These are phyloP conservation scores for Teleogryllus oceanicus DNA, from an alignment of 2,888 invertebrate species.

Conservation along the genomic window DNA sequence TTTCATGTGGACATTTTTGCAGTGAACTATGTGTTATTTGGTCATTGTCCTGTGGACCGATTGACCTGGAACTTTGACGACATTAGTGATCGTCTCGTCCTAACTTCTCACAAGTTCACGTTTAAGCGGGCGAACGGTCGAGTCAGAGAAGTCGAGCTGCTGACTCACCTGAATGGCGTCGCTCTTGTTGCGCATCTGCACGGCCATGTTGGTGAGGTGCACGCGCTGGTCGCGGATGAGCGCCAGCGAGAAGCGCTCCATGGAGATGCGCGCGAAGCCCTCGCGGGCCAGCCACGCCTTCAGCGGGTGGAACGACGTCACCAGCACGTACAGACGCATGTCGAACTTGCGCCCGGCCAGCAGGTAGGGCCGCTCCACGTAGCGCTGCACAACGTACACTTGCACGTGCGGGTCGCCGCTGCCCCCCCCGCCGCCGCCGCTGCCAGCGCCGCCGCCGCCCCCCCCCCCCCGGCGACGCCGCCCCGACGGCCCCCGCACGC, in stretches of 20 bases:
- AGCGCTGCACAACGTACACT: constrained; percentile 56
- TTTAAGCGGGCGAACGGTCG: too few relatives aligned
- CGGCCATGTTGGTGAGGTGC: constrained; percentile 57
- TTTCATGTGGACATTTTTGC: too few relatives aligned
- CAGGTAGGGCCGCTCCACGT: constrained; percentile 58
- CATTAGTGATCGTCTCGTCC: too few relatives aligned
- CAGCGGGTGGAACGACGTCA: constrained; percentile 51
- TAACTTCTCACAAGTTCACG: too few relatives aligned
- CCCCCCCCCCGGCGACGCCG: neutral
- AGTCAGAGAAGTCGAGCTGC: too few relatives aligned
- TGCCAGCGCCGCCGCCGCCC: neutral
- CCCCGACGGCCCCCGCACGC: neutral
- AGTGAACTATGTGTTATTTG: too few relatives aligned
- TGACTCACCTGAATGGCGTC: neutral
- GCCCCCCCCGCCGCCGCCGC: constrained; percentile 21
- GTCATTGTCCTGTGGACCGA: too few relatives aligned
- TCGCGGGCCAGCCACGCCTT: constrained; percentile 58
- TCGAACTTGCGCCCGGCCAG: constrained; percentile 61
- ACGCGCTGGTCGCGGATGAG: constrained; percentile 56
- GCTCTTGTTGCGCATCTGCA: constrained; percentile 47
- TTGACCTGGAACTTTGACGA: too few relatives aligned
- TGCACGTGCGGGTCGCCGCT: neutral
- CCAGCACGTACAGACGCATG: constrained; percentile 59
- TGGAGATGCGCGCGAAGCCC: constrained; percentile 62
- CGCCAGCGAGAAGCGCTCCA: constrained; percentile 55